Evolutionary conservation across 2,888 invertebrate species (phyloP).

Genomic region (Aricia artaxerxes): DNA sequence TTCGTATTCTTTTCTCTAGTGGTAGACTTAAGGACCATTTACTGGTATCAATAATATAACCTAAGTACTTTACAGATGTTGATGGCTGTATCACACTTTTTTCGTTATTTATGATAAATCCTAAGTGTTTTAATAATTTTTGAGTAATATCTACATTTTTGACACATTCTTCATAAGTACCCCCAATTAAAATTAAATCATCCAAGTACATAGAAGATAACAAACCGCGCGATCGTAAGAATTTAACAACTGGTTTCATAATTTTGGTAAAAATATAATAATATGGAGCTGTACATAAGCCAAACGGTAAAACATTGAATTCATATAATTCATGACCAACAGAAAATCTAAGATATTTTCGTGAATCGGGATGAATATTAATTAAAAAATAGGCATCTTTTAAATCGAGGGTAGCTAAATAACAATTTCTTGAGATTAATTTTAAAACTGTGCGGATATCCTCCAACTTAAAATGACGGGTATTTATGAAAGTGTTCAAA

Average conservation of each 20-base stretch:
- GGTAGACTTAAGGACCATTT: neutral
- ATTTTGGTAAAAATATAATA: slow-evolving; percentile 35
- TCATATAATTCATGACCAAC: slow-evolving; percentile 24
- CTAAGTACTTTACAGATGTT: neutral
- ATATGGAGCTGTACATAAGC: slow-evolving; percentile 32
- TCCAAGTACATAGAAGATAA: too few species aligned
- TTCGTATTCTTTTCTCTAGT: neutral
- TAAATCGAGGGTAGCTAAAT: too few species aligned
- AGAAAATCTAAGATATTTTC: too few species aligned
- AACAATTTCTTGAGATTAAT: too few species aligned
- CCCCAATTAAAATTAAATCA: neutral
- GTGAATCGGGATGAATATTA: too few species aligned
- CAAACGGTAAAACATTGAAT: slow-evolving; percentile 36
- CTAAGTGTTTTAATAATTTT: neutral
- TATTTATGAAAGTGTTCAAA: too few species aligned
- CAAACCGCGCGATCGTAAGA: too few species aligned
- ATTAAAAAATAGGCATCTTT: too few species aligned
- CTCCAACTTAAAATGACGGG: too few species aligned
- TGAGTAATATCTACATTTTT: slow-evolving; percentile 15
- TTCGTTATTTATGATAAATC: slow-evolving; percentile 7
- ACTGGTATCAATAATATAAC: slow-evolving; percentile 10
- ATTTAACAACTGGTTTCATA: neutral
- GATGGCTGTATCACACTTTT: neutral
- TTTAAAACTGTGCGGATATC: too few species aligned
- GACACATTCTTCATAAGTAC: slow-evolving; percentile 2